A percentile compares a stretch with the other conserved stretches of the same genome.
These are phyloP conservation scores for Felis chaus DNA, from an alignment of 2,113 vertebrate species.

Conservation along the genomic window DNA sequence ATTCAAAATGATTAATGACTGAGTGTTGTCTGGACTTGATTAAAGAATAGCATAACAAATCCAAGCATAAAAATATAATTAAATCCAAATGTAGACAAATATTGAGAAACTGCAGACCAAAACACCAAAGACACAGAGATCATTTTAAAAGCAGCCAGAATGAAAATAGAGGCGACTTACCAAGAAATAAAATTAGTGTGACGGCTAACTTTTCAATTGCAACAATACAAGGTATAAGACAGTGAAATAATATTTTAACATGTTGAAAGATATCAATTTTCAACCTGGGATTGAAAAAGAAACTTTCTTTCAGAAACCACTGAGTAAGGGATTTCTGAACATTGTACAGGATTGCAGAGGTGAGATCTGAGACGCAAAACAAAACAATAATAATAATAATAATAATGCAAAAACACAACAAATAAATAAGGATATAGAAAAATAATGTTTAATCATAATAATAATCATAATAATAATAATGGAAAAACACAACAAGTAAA, in stretches of 20 bases:
- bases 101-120: neutral
- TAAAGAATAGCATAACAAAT: neutral
- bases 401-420: neutral
- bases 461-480: too few relatives aligned
- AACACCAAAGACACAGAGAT: neutral
- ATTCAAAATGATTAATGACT: neutral
- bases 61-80: neutral
- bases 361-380: neutral
- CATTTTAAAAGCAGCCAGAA: neutral
- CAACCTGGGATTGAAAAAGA: neutral
- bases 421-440: neutral
- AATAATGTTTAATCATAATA: neutral
- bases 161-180: neutral
- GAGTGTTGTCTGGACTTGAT: neutral
- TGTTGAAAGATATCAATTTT: neutral
- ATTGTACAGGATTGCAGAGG: neutral
- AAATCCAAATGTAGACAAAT: neutral
- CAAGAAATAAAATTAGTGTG: neutral
- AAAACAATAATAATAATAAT: too few relatives aligned
- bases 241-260: neutral
- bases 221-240: neutral
- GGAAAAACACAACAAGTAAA: neutral
- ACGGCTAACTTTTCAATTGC: neutral
- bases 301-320: neutral
- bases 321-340: neutral